Percentiles rank a stretch among this genome's conserved stretches.
These are phyloP conservation scores for Oxygymnocypris stewartii DNA, from an alignment of 2,113 vertebrate species.

Conservation along the genomic window DNA sequence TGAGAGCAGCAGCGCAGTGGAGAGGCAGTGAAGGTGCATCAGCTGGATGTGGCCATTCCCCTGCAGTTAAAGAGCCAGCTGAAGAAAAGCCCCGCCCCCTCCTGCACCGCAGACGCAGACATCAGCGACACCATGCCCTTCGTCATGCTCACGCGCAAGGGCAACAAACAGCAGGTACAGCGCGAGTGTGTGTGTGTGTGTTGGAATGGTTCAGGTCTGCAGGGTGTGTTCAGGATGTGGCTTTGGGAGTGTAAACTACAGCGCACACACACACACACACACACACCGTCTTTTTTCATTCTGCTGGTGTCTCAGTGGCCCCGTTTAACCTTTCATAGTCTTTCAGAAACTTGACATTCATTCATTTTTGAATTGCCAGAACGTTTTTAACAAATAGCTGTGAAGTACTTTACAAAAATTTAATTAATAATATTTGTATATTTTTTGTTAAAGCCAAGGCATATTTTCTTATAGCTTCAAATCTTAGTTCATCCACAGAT, in stretches of 20 bases:
- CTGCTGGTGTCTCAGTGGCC: not conserved
- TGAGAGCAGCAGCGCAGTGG: constrained; percentile 89
- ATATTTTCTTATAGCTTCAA: too few relatives aligned
- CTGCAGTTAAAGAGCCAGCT: constrained; percentile 97
- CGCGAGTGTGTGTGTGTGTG: constrained; percentile 23
- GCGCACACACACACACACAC: not conserved
- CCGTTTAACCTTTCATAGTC: not conserved
- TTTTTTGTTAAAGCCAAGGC: too few relatives aligned
- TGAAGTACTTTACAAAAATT: too few relatives aligned
- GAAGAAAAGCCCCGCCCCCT: constrained; percentile 83
- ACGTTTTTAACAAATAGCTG: not conserved
- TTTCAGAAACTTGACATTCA: not conserved
- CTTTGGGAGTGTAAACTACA: constrained; percentile 34
- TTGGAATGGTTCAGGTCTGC: constrained; percentile 74
- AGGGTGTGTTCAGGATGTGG: constrained; percentile 72
- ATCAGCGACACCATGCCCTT: constrained; percentile 96
- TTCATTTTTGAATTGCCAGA: not conserved
- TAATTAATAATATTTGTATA: too few relatives aligned
- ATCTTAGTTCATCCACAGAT: too few relatives aligned
- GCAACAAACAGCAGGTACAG: constrained; percentile 96
- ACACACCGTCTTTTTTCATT: not conserved
- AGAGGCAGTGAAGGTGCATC: constrained; percentile 96
- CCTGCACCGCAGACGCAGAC: constrained; percentile 78
- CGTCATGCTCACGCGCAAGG: constrained; percentile 96
- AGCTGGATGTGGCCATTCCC: constrained; percentile 95